A percentile compares a stretch with the other conserved stretches of the same genome.
These are phyloP conservation scores for Pteruthius melanotis DNA, from an alignment of 2,113 vertebrate species.

Conservation along the genomic window DNA sequence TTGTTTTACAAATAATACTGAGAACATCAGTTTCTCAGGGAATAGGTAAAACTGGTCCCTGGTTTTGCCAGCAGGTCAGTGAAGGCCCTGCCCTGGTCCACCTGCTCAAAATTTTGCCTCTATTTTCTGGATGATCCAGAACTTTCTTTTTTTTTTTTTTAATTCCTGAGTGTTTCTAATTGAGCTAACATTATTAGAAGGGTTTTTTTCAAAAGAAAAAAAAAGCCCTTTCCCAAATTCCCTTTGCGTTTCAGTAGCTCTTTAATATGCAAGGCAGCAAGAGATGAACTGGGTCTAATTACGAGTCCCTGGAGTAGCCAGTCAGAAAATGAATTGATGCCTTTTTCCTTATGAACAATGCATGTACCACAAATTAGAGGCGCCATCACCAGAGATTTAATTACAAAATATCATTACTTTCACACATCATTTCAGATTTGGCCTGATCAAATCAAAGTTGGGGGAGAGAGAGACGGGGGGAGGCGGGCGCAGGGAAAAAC, in stretches of 20 bases:
- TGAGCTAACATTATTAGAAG: constrained; percentile 79
- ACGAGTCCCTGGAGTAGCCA: constrained; percentile 81
- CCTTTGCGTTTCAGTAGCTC: constrained; percentile 79
- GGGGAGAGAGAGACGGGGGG: constrained; percentile 42
- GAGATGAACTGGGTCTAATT: constrained; percentile 82
- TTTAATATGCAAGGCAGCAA: constrained; percentile 81
- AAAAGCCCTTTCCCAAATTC: constrained; percentile 69
- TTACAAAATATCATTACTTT: constrained; percentile 88
- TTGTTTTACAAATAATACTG: background rate
- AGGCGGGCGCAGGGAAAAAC: constrained; percentile 47
- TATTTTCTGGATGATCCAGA: constrained; percentile 52
- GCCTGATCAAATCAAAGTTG: constrained; percentile 83
- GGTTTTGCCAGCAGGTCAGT: background rate
- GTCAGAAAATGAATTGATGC: constrained; percentile 87
- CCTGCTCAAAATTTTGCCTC: background rate
- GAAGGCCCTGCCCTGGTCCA: background rate
- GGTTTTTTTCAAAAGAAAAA: background rate
- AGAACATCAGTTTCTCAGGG: background rate
- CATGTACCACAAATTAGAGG: constrained; percentile 82
- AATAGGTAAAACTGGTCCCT: background rate
- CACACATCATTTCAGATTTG: constrained; percentile 86
- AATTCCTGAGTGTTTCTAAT: constrained; percentile 70
- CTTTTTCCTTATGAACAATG: constrained; percentile 84
- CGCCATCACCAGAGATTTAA: constrained; percentile 83
- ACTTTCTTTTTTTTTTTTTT: background rate